Base-by-base conservation (phyloP, 2,113 vertebrate genomes). In the Casuarius casuarius region DNA sequence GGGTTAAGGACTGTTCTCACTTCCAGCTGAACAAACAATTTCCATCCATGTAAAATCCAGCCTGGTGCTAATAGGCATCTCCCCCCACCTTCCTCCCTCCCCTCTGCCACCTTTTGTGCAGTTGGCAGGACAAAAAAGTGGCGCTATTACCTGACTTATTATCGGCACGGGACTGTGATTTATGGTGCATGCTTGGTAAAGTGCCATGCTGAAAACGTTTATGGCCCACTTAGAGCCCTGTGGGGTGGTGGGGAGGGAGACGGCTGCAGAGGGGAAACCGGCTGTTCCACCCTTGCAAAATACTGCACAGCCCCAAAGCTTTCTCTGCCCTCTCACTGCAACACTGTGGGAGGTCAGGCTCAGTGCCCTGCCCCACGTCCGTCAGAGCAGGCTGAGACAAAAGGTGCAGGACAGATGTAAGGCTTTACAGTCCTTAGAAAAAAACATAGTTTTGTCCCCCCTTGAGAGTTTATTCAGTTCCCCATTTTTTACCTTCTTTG, bases 11-110 rank as follows among this genome's bases (percentile, higher is more conserved):
- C 75, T 16, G 1, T 72, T 95, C 92, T 95, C 61, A 21, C 79
- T 91, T 95, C 92, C 97, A 97, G 95, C 97, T 97, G 97, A 96
- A 94, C 80, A 97, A 97, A 97, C 97, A 97, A 89, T 94, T 96
- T 95, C 90, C 94, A 87, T 84, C 2, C 3, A 0, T 92, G 89
- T 97, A 97, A 97, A 97, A 95, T 79, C 68, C 91, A 96, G 93
- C 90, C 84, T 91, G 84, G 92, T 89, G 95, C 96, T 97, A 97
- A 97, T 88, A 97, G 94, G 93, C 33, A 0, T 94, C 90, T 72
- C 61, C 90, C 90, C 74, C 75, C 19, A 1, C 94, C 61, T 71
- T 51, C 86, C 71, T 90, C 92, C 75, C 87, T 80, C 78, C 84
- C 54, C 62, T 92, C 83, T 95, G 92, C 95, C 94, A 94, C 95